Conservation (phyloP, 1,140 invertebrate species). For the Calliopsis andreniformis region DNA sequence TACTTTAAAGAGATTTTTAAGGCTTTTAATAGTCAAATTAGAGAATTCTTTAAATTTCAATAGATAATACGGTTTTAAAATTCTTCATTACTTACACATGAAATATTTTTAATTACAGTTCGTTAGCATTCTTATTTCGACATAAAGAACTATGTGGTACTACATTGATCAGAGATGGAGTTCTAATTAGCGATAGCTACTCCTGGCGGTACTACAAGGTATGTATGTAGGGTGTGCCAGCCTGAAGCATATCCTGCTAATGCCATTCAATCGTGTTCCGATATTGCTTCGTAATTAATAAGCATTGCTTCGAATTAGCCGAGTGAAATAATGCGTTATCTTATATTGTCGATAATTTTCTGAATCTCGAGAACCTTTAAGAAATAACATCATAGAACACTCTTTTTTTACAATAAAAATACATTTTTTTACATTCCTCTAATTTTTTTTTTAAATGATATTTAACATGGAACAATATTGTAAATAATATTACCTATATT, state of each 20-base stretch:
- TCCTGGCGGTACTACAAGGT: not conserved
- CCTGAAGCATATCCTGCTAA: not conserved
- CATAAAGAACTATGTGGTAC: not conserved
- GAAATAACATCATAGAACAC: too few species aligned
- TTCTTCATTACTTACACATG: too few species aligned
- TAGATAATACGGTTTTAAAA: not conserved
- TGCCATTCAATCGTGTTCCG: constrained; percentile 7
- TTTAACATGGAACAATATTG: too few species aligned
- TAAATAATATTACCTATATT: too few species aligned
- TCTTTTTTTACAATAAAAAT: too few species aligned
- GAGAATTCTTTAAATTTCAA: not conserved
- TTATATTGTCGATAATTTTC: not conserved
- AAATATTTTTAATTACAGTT: too few species aligned
- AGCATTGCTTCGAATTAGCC: constrained; percentile 26
- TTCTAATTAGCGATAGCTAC: constrained; percentile 24
- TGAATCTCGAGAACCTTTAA: not conserved
- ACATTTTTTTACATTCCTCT: too few species aligned
- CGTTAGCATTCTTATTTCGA: too few species aligned
- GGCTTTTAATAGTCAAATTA: not conserved
- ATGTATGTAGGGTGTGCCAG: not conserved
- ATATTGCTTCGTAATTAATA: constrained; percentile 27
- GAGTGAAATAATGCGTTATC: constrained; percentile 1
- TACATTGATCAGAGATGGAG: not conserved
- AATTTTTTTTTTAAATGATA: too few species aligned
- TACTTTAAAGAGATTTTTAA: not conserved